phyloP scores from a whole-genome alignment of 2,888 invertebrate genomes.

The Cheilosia variabilis region DNA sequence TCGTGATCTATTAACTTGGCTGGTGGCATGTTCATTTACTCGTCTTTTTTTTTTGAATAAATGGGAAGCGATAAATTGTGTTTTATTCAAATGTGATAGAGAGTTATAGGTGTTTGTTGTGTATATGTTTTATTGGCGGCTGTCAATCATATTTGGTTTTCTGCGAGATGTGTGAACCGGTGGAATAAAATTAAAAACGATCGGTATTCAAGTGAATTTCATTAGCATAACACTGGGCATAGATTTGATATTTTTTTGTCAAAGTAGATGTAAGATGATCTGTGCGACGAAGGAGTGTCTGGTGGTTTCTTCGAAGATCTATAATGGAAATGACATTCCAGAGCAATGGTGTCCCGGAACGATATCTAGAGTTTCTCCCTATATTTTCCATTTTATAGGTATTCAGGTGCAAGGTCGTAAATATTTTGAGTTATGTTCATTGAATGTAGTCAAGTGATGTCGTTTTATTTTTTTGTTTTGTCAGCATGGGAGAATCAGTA shows the following conservation, averaged over 20 bases:
- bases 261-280: conserved; percentile 24
- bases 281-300: conserved; percentile 5
- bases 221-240: conserved; percentile 45
- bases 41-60: conserved; percentile 31
- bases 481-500: too few relatives aligned
- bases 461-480: too few relatives aligned
- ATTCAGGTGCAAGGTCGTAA: conserved; percentile 1
- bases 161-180: conserved; percentile 46
- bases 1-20: conserved; percentile 69
- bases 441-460: neutral
- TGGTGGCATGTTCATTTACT: conserved; percentile 50
- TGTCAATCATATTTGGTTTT: conserved; percentile 60
- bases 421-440: neutral
- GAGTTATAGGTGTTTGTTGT: conserved; percentile 10
- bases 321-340: neutral
- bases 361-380: neutral
- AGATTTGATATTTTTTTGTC: conserved; percentile 8
- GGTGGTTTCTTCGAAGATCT: neutral
- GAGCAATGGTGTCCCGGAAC: neutral
- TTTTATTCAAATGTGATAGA: conserved; percentile 67
- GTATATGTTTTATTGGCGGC: conserved; percentile 33
- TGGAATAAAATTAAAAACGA: conserved; percentile 56
- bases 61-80: conserved; percentile 61
- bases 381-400: neutral
- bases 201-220: conserved; percentile 32